Conservation (phyloP, 2,888 invertebrate genomes). For the Sarcophaga subvicina region DNA sequence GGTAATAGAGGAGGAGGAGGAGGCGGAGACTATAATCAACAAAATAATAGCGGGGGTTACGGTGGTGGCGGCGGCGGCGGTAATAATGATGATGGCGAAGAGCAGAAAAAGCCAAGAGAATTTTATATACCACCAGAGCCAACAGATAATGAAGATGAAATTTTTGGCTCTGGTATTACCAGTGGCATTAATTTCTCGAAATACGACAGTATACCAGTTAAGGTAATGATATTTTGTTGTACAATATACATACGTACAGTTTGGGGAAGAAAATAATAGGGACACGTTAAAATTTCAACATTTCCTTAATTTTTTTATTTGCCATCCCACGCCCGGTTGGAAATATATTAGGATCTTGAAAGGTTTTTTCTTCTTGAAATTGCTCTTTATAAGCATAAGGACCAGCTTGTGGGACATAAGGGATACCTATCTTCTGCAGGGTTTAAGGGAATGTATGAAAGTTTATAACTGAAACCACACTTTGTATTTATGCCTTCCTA, state of each 20-base stretch:
- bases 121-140: constrained; percentile 89
- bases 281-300: neutral
- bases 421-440: too few species aligned
- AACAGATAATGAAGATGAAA: constrained; percentile 86
- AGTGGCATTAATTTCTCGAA: constrained; percentile 96
- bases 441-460: too few species aligned
- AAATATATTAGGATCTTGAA: neutral
- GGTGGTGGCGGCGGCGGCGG: constrained; percentile 39
- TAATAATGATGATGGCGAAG: constrained; percentile 70
- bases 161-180: constrained; percentile 87
- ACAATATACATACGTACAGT: neutral
- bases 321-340: neutral
- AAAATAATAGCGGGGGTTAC: constrained; percentile 71
- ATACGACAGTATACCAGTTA: constrained; percentile 93
- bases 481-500: too few species aligned
- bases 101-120: constrained; percentile 84
- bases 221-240: constrained; percentile 83
- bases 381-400: too few species aligned
- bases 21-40: constrained; percentile 59
- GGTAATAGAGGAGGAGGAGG: constrained; percentile 56
- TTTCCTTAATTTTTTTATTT: too few species aligned
- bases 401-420: too few species aligned
- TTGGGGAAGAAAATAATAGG: neutral
- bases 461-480: too few species aligned
- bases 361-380: neutral